Percentiles rank a stretch among this genome's conserved stretches.
These are phyloP conservation scores for Steinernema carpocapsae DNA, from an alignment of 2,888 invertebrate genomes.

Conservation along the genomic window DNA sequence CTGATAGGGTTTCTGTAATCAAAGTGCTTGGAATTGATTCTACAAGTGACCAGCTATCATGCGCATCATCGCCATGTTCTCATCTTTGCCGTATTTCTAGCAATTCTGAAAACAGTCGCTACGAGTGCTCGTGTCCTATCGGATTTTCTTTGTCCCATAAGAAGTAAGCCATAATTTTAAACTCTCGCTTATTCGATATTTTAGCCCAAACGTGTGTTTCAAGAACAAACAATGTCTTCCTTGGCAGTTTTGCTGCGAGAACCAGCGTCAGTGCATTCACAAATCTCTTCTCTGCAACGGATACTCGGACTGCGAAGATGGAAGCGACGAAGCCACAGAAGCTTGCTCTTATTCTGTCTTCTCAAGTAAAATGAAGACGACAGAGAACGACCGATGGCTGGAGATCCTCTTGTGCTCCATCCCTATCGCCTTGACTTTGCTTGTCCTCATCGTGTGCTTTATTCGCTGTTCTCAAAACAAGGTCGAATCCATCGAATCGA, in stretches of 20 bases:
- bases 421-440: not conserved
- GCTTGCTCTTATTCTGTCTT: slow-evolving; percentile 19
- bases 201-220: slow-evolving; percentile 41
- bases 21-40: slow-evolving; percentile 33
- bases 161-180: not conserved
- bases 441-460: slow-evolving; percentile 23
- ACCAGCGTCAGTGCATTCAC: slow-evolving; percentile 48
- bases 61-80: slow-evolving; percentile 34
- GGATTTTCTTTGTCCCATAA: slow-evolving; percentile 39
- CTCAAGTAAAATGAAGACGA: not conserved
- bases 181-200: not conserved
- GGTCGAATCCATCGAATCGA: not conserved
- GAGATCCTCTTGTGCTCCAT: not conserved
- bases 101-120: slow-evolving; percentile 8
- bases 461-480: slow-evolving; percentile 35
- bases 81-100: slow-evolving; percentile 39
- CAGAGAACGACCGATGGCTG: slow-evolving; percentile 36
- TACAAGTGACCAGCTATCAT: slow-evolving; percentile 30
- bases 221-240: slow-evolving; percentile 43
- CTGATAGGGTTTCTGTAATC: slow-evolving; percentile 13
- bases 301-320: slow-evolving; percentile 40
- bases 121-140: slow-evolving; percentile 43
- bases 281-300: slow-evolving; percentile 44
- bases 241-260: slow-evolving; percentile 49
- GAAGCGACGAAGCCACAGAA: slow-evolving; percentile 36